phyloP scores from a whole-genome alignment of 1,140 invertebrate species.

The Thaumatotibia leucotreta region DNA sequence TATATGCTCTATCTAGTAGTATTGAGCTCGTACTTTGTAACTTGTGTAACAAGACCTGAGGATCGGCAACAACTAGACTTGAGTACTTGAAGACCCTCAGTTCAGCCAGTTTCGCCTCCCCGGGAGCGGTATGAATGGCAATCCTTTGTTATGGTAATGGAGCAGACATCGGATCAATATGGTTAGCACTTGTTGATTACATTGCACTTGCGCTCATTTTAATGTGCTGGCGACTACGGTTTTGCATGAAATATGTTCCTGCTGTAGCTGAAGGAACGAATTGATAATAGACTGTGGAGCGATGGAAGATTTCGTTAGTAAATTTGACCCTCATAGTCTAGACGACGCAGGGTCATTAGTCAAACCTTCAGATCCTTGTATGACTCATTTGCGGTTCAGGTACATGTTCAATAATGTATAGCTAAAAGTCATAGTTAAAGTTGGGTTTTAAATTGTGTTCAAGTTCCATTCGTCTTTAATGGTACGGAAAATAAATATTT shows the following conservation, averaged over 20 bases:
- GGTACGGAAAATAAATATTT: neutral
- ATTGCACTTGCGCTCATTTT: neutral
- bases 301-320: too few relatives aligned
- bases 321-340: neutral
- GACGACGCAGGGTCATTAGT: neutral
- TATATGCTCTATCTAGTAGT: too few relatives aligned
- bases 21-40: too few relatives aligned
- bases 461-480: neutral
- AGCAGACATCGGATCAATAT: neutral
- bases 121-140: too few relatives aligned
- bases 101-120: too few relatives aligned
- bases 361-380: neutral
- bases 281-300: neutral
- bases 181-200: neutral
- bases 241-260: neutral
- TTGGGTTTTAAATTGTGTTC: too few relatives aligned
- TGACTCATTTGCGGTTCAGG: neutral
- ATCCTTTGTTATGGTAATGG: slow-evolving; percentile 5
- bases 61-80: neutral
- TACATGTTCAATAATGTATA: too few relatives aligned
- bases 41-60: too few relatives aligned
- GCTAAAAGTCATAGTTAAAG: too few relatives aligned
- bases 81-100: too few relatives aligned
- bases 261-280: neutral
- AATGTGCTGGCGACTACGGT: neutral